phyloP scores from a whole-genome alignment of 2,797 vertebrate genomes.

The Chaetophractus vellerosus region DNA sequence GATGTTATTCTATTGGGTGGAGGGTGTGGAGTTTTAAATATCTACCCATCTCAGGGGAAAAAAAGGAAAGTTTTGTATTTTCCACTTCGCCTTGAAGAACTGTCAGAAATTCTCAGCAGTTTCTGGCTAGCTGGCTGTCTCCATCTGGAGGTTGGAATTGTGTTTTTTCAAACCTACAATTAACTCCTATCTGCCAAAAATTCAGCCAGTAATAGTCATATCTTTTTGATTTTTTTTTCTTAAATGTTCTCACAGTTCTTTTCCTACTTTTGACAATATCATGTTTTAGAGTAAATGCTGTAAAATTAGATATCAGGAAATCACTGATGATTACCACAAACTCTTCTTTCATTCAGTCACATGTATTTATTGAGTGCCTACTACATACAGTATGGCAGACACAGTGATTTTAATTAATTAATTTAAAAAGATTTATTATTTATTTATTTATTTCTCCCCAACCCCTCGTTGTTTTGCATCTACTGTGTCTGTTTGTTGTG shows the following conservation, averaged over 20 bases:
- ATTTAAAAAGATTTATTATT: no score
- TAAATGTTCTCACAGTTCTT: conserved; percentile 9
- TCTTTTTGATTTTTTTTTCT: conserved; percentile 68
- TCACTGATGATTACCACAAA: background rate
- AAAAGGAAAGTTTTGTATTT: conserved; percentile 66
- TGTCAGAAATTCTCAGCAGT: conserved; percentile 68
- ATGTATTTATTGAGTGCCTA: background rate
- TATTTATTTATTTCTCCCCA: no score
- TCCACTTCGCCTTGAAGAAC: conserved; percentile 73
- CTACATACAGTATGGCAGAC: background rate
- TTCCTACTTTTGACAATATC: background rate
- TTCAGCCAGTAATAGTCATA: conserved; percentile 55
- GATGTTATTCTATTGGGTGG: background rate
- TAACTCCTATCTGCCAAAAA: conserved; percentile 73
- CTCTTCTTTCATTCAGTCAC: background rate
- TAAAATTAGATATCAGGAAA: background rate
- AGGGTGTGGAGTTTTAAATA: conserved; percentile 40
- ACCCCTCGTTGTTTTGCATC: no score
- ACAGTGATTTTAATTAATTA: background rate
- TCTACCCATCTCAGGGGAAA: background rate
- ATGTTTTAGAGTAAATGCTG: conserved; percentile 8
- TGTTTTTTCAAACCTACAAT: conserved; percentile 75
- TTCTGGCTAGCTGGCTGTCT: conserved; percentile 63
- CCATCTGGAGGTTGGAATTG: conserved; percentile 70
- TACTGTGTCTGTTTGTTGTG: no score